Evolutionary conservation across 2,113 vertebrate species (phyloP).

Genomic region (Cololabis saira): DNA sequence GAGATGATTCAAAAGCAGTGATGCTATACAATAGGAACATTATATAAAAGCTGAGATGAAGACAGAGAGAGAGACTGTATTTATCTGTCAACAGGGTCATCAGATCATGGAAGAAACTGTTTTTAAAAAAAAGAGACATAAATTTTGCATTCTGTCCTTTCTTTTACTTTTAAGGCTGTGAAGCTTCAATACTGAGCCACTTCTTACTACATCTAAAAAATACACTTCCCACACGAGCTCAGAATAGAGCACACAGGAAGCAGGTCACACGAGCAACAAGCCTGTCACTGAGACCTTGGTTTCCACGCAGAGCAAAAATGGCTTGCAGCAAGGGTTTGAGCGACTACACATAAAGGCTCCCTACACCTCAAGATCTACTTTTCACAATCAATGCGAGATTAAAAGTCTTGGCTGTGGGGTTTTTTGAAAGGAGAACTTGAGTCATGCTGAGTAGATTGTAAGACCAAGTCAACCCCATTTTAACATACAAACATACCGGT

Average conservation of each 20-base stretch:
- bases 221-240: too few species aligned
- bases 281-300: neutral
- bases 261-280: neutral
- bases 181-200: too few species aligned
- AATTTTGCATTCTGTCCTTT: too few species aligned
- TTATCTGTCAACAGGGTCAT: too few species aligned
- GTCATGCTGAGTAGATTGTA: neutral
- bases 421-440: neutral
- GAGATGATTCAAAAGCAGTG: too few species aligned
- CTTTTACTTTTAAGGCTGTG: too few species aligned
- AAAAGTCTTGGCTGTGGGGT: neutral
- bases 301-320: neutral
- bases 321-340: neutral
- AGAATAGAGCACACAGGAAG: constrained; percentile 7
- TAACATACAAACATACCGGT: neutral
- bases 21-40: too few species aligned
- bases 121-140: too few species aligned
- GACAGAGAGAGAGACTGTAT: too few species aligned
- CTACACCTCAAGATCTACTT: neutral
- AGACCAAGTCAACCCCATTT: neutral
- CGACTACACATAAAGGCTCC: neutral
- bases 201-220: too few species aligned
- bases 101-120: too few species aligned
- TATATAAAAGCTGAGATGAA: too few species aligned
- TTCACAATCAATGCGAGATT: constrained; percentile 9